Conservation (phyloP, 2,888 invertebrate genomes). For the Apeira syringaria region DNA sequence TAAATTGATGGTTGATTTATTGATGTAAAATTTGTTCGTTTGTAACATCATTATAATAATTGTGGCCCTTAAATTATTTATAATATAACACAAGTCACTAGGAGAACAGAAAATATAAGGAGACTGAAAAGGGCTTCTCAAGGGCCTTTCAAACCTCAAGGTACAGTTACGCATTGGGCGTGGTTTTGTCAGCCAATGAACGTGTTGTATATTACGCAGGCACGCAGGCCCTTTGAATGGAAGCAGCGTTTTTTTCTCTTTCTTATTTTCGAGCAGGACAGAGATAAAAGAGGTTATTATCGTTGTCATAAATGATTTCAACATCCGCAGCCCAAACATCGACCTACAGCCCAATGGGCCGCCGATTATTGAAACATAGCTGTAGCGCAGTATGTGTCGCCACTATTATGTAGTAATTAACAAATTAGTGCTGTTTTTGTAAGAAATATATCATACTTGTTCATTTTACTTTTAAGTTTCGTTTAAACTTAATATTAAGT, state of each 20-base stretch:
- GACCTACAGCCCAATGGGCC: conserved; percentile 14
- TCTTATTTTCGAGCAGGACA: conserved; percentile 28
- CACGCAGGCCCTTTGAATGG: conserved; percentile 54
- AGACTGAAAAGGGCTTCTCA: conserved; percentile 68
- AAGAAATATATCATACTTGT: too few species aligned
- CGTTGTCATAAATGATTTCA: conserved; percentile 13
- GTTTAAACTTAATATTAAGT: too few species aligned
- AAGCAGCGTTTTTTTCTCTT: conserved; percentile 30
- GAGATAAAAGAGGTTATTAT: conserved; percentile 27
- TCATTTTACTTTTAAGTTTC: too few species aligned
- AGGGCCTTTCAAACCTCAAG: conserved; percentile 74
- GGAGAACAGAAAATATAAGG: conserved; percentile 64
- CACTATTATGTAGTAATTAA: too few species aligned
- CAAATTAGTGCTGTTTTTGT: too few species aligned
- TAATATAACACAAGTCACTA: conserved; percentile 82
- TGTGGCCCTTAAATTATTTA: conserved; percentile 83
- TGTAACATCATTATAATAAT: conserved; percentile 48
- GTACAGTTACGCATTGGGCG: conserved; percentile 78
- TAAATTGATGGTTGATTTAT: too few species aligned
- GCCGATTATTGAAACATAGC: background rate
- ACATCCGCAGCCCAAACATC: conserved; percentile 10
- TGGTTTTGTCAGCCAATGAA: conserved; percentile 70
- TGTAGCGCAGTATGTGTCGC: too few species aligned
- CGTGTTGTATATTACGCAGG: conserved; percentile 63
- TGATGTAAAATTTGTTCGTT: conserved; percentile 34